phyloP scores from a whole-genome alignment of 2,113 vertebrate species.

The Ardeotis arabs region DNA sequence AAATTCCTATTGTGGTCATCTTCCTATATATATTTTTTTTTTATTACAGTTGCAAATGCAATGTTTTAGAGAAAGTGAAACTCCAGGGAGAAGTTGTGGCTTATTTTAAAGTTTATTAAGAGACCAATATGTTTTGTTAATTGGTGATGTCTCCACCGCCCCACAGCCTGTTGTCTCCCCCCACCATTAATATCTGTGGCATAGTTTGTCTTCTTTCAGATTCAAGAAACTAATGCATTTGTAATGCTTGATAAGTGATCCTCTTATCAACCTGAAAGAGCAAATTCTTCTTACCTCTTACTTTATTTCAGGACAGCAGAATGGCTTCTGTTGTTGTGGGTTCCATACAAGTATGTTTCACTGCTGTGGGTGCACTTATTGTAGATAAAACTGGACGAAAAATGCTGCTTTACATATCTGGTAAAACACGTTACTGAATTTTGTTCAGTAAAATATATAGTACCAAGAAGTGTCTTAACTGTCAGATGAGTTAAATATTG shows the following conservation, averaged over 20 bases:
- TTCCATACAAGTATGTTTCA: conserved; percentile 87
- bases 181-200: background rate
- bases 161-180: background rate
- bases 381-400: conserved; percentile 91
- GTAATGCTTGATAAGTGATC: background rate
- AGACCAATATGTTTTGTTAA: background rate
- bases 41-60: background rate
- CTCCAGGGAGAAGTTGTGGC: background rate
- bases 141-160: background rate
- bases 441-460: background rate
- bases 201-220: background rate
- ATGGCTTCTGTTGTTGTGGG: conserved; percentile 86
- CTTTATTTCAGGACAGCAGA: conserved; percentile 80
- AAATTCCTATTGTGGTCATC: background rate
- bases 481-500: background rate
- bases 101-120: background rate
- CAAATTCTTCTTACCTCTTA: background rate
- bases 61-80: background rate
- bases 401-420: conserved; percentile 87
- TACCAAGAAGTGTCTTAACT: background rate
- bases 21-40: background rate
- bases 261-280: background rate
- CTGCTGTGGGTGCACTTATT: conserved; percentile 82
- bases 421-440: conserved; percentile 58
- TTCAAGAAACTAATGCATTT: background rate